These are phyloP conservation scores for Erynnis tages DNA, from an alignment of 2,888 invertebrate genomes.

Conservation along the genomic window DNA sequence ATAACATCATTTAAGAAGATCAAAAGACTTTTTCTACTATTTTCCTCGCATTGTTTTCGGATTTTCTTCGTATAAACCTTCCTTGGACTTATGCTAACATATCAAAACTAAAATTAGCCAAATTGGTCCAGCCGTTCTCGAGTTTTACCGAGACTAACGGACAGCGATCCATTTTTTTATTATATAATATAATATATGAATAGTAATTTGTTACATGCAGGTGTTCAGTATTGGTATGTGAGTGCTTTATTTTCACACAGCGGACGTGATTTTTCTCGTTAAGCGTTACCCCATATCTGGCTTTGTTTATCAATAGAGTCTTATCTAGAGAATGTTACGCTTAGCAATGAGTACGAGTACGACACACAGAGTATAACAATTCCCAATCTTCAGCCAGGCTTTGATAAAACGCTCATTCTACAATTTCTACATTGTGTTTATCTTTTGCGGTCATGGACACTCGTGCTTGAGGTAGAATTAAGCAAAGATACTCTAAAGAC, in stretches of 20 bases:
- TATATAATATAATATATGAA: no score
- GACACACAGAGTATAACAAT: background rate
- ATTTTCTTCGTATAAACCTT: no score
- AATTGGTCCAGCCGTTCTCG: no score
- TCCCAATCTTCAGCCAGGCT: no score
- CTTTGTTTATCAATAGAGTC: background rate
- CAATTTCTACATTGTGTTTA: background rate
- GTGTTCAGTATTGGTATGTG: background rate
- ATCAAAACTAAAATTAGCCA: no score
- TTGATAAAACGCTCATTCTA: background rate
- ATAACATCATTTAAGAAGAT: no score
- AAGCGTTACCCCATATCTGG: background rate
- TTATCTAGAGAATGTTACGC: conserved; percentile 5
- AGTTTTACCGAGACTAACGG: no score
- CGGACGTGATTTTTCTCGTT: background rate
- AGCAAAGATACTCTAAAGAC: no score
- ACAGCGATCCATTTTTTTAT: no score
- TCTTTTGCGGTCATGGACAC: background rate
- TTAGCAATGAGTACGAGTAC: background rate
- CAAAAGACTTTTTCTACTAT: no score
- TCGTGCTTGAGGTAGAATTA: background rate
- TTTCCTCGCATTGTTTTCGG: no score
- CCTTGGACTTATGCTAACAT: no score
- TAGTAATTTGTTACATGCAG: background rate
- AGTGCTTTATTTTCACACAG: background rate